A percentile compares a stretch with the other conserved stretches of the same genome.
Conservation (phyloP, 2,797 vertebrate genomes). For the Eutrigla gurnardus region DNA sequence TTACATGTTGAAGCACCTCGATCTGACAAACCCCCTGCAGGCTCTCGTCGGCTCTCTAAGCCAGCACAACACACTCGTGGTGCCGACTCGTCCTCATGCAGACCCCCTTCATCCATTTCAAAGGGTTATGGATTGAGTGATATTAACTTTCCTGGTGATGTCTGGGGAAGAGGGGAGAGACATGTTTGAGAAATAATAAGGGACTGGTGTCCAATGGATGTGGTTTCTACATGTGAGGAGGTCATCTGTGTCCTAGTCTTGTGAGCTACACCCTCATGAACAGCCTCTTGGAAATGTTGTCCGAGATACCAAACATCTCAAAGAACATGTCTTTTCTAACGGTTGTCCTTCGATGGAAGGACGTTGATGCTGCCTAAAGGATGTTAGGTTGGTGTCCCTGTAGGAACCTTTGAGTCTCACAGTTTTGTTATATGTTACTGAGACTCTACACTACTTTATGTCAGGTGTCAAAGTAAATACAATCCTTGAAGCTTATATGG, state of each 20-base stretch:
- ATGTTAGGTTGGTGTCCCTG: neutral
- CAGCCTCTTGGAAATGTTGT: slow-evolving; percentile 31
- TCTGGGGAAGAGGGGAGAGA: neutral
- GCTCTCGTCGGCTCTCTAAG: slow-evolving; percentile 36
- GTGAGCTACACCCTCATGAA: slow-evolving; percentile 30
- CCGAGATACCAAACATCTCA: slow-evolving; percentile 23
- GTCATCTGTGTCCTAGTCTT: slow-evolving; percentile 23
- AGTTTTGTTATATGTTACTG: neutral
- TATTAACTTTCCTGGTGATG: slow-evolving; percentile 39
- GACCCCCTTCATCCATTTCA: slow-evolving; percentile 25
- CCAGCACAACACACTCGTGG: slow-evolving; percentile 32
- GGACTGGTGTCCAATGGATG: neutral
- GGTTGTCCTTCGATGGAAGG: slow-evolving; percentile 22
- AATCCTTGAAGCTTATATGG: neutral
- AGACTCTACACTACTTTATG: neutral
- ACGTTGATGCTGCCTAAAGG: slow-evolving; percentile 15
- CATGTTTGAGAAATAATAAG: neutral
- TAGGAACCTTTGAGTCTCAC: neutral
- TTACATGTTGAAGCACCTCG: slow-evolving; percentile 55
- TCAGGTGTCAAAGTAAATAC: neutral
- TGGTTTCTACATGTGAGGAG: slow-evolving; percentile 7
- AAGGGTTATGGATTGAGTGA: slow-evolving; percentile 34
- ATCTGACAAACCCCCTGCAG: slow-evolving; percentile 55
- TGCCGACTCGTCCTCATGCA: slow-evolving; percentile 21
- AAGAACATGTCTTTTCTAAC: slow-evolving; percentile 34